Conservation (phyloP, 2,797 vertebrate species). For the Rhynchonycteris naso region DNA sequence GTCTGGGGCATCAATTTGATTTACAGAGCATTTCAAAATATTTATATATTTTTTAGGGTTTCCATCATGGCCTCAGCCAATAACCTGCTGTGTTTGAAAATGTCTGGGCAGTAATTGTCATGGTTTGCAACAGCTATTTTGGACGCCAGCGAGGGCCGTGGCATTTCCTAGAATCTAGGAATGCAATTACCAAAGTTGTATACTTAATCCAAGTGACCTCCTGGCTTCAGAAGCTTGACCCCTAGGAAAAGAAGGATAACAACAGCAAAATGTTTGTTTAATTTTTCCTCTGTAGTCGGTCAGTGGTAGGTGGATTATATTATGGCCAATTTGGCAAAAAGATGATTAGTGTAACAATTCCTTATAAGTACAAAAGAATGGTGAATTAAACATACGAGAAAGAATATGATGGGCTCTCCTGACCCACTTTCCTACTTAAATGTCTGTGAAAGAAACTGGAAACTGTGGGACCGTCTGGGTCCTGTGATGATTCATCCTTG, state of each 20-base stretch:
- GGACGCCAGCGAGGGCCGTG: constrained; percentile 79
- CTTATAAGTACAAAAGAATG: constrained; percentile 86
- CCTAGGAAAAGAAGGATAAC: constrained; percentile 76
- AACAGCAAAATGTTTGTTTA: constrained; percentile 86
- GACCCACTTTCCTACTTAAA: constrained; percentile 72
- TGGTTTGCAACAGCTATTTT: constrained; percentile 86
- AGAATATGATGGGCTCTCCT: constrained; percentile 61
- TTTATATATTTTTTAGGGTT: constrained; percentile 86
- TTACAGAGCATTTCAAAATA: constrained; percentile 87
- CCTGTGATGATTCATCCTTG: constrained; percentile 64
- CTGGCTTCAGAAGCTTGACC: constrained; percentile 86
- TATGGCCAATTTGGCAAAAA: constrained; percentile 84
- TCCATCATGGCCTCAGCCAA: constrained; percentile 84
- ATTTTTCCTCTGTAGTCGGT: constrained; percentile 86
- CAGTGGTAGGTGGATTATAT: constrained; percentile 84
- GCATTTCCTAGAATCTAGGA: constrained; percentile 84
- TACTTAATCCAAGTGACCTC: constrained; percentile 85
- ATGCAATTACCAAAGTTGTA: constrained; percentile 85
- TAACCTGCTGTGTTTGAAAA: constrained; percentile 88
- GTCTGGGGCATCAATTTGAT: constrained; percentile 83
- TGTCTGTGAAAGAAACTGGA: constrained; percentile 70
- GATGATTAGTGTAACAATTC: constrained; percentile 87
- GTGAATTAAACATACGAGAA: constrained; percentile 81
- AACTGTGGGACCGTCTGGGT: constrained; percentile 59
- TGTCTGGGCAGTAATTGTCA: constrained; percentile 85